phyloP scores from a whole-genome alignment of 2,113 vertebrate genomes.

The Elephantulus edwardii region DNA sequence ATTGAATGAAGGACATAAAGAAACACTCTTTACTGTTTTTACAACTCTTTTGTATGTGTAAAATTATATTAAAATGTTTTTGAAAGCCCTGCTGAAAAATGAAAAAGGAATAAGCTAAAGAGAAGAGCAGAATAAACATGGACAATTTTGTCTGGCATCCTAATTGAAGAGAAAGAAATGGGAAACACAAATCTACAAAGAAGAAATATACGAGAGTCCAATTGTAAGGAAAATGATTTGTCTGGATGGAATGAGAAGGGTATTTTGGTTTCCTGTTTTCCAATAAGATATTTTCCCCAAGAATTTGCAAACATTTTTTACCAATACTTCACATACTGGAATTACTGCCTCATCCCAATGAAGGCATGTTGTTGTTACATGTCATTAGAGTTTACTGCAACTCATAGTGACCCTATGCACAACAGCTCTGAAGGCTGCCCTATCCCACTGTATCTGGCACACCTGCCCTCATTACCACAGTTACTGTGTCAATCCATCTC shows the following conservation, averaged over 20 bases:
- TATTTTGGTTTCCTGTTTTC: not conserved
- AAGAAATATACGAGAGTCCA: not conserved
- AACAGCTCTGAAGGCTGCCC: too few relatives aligned
- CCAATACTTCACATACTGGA: not conserved
- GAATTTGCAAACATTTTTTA: not conserved
- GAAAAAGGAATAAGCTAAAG: not conserved
- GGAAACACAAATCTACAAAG: not conserved
- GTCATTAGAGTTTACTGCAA: too few relatives aligned
- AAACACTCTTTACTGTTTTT: not conserved
- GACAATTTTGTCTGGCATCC: not conserved
- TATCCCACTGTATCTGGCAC: too few relatives aligned
- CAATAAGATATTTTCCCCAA: not conserved
- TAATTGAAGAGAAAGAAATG: not conserved
- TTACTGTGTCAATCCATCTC: too few relatives aligned
- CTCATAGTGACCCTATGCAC: too few relatives aligned
- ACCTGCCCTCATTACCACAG: too few relatives aligned
- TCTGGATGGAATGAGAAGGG: not conserved
- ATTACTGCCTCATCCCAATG: too few relatives aligned
- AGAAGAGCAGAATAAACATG: not conserved
- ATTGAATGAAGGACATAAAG: not conserved
- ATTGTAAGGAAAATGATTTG: not conserved
- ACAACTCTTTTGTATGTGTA: slow-evolving; percentile 18
- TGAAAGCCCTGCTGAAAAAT: slow-evolving; percentile 19
- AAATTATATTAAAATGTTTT: not conserved
- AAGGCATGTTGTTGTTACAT: too few relatives aligned